Percentiles rank a stretch among this genome's conserved stretches.
Conservation (phyloP, 2,888 invertebrate species). For the Drosophila barbarae region DNA sequence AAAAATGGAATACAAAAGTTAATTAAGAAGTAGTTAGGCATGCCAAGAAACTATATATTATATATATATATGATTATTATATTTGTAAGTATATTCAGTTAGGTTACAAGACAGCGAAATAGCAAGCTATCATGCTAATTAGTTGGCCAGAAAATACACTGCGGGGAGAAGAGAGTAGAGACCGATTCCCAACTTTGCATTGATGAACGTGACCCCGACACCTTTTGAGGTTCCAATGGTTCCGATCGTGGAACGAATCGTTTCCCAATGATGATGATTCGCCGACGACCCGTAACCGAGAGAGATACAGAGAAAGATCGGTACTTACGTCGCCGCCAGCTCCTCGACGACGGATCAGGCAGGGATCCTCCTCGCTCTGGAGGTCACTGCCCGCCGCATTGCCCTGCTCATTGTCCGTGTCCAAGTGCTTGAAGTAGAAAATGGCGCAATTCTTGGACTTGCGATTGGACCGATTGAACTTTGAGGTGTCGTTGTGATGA, state of each 20-base stretch:
- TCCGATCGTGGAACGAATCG: conserved; percentile 23
- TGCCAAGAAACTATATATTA: conserved; percentile 45
- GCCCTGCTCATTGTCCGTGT: conserved; percentile 88
- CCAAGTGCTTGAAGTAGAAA: conserved; percentile 92
- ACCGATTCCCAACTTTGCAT: not conserved
- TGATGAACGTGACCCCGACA: conserved; percentile 27
- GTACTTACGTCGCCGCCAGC: conserved; percentile 57
- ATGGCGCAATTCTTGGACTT: conserved; percentile 91
- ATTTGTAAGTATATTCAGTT: conserved; percentile 28
- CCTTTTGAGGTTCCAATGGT: conserved; percentile 8
- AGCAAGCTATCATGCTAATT: conserved; percentile 27
- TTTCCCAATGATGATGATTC: conserved; percentile 25
- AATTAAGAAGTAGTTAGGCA: conserved; percentile 63
- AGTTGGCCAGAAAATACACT: conserved; percentile 9
- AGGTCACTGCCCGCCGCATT: conserved; percentile 77
- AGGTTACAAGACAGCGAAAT: conserved; percentile 11
- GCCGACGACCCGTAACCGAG: conserved; percentile 22
- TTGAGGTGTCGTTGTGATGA: conserved; percentile 81
- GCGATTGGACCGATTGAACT: conserved; percentile 86
- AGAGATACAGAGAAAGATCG: conserved; percentile 4
- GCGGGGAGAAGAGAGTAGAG: conserved; percentile 6
- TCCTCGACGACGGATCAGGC: conserved; percentile 33
- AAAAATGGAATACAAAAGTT: conserved; percentile 52
- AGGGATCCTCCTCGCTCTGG: conserved; percentile 53
- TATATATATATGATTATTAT: not conserved